Evolutionary conservation across 2,113 vertebrate genomes (phyloP), one percentile per base, ranked within the genome.

Genomic region (Reinhardtius hippoglossoides): DNA sequence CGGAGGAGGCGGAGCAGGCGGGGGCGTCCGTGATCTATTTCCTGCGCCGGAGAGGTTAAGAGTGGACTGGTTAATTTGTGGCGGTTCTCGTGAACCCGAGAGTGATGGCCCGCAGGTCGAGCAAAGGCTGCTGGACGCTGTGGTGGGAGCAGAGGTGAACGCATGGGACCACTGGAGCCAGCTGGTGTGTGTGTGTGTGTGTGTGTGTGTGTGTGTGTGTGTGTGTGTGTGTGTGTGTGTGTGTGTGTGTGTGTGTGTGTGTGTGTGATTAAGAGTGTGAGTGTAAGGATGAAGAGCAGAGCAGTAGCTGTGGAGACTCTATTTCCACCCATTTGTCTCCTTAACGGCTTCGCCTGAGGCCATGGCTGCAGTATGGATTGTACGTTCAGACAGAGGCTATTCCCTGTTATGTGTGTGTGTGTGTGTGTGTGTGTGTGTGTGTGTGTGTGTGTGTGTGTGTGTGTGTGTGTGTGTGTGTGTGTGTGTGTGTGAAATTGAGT

Each of bases 271-370:
- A 76, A 72, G 65, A 74, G 58, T 61, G 73, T 77, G 65, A 70
- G 81, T 74, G 64, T 78, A 26, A 59, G 61, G 55, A 71, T 68
- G 65, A 48, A 82, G 68, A 40, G 74, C 40, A 71, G 67, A 56
- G 44, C 73, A 76, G 67, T 20, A 54, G 73, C 82, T 62, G 57
- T 72, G 74, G 61, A 80, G 35, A 76, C 35, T 71, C 71, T 69
- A 40, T 87, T 85, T 76, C 63, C 52, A 67, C 71, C 74, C 84
- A 88, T 90, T 83, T 74, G 46, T 92, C 87, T 88, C 81, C 52
- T 85, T 93, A 92, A 92, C 72, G 65, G 82, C 83, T 52, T 78
- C 0, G 86, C 92, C 84, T 66, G 63, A 52, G 85, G 87, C 76
- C 55, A 62, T 48, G 0, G 61, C 63, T 66, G 58, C 46, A 85